Conservation (phyloP, 2,888 invertebrate species). For the Idaea aversata region DNA sequence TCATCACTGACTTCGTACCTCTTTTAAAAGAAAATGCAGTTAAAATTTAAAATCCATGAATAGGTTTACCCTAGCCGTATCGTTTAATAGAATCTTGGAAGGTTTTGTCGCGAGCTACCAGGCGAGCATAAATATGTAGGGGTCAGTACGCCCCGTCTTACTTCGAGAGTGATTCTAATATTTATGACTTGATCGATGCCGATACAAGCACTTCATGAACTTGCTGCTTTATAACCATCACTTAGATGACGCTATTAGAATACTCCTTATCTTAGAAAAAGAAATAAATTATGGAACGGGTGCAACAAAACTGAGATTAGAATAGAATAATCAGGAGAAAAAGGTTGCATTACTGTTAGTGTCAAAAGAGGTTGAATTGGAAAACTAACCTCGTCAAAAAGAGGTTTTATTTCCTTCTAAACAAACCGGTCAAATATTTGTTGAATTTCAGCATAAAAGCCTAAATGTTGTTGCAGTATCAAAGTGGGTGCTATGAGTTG, state of each 20-base stretch:
- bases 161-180: background rate
- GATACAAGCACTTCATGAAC: background rate
- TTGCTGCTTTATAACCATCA: background rate
- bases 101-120: slow-evolving; percentile 32
- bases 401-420: too few species aligned
- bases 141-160: background rate
- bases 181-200: background rate
- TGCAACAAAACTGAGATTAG: too few species aligned
- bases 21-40: slow-evolving; percentile 21
- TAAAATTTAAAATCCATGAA: slow-evolving; percentile 45
- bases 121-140: slow-evolving; percentile 4
- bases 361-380: too few species aligned
- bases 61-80: slow-evolving; percentile 40
- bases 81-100: slow-evolving; percentile 45
- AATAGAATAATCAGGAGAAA: too few species aligned
- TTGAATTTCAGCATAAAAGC: too few species aligned
- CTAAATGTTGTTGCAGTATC: background rate
- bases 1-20: background rate
- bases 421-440: too few species aligned
- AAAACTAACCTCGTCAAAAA: too few species aligned
- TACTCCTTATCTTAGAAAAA: too few species aligned
- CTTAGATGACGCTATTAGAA: background rate
- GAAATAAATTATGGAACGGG: too few species aligned
- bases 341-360: too few species aligned
- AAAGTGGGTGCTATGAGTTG: background rate